Base-by-base conservation (phyloP, 2,113 vertebrate species). In the Lethenteron reissneri region DNA sequence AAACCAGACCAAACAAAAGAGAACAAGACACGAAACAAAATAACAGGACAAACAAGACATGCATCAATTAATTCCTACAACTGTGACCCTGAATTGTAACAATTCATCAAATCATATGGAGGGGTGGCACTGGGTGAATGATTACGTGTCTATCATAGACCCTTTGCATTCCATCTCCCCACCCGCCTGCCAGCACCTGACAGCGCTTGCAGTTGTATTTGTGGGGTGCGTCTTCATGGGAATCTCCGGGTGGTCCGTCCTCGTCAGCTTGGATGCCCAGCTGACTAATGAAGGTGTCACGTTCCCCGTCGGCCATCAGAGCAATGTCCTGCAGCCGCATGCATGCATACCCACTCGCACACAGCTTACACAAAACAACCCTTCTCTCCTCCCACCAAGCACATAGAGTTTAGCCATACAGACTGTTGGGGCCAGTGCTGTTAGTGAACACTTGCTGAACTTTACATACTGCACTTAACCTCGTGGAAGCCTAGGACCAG, bases 151-250 rank as follows among this genome's bases (percentile, higher is more conserved):
- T 10, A 69, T 25, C 25, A 10, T n/a, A n/a, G 17, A 14, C 12
- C n/a, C 11, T 71, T 9, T 56, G 25, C 58, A 41, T 41, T 41
- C 12, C 25, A 21, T 57, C n/a, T 11, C 25, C 10, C n/a, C 25
- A 41, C 17, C 56, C 9, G 56, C 8, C 9, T 6, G n/a, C 11
- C 11, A 73, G 73, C 79, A 97, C 94, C 81, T 97, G 94, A 78
- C 94, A 99, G 79, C 92, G 87, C 79, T 97, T 97, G 82, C 92
- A 99, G 85, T 86, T 92, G 82, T 97, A 99, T 77, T 92, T 99
- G 82, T 97, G 91, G 58, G 83, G 87, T 73, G 91, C 90, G 0
- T 89, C 90, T 11, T 83, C 86, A 0, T 95, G 92, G 0, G 88
- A 85, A 70, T 84, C 83, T 59, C 87, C 88, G 0, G 41, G 41